Evolutionary conservation across 2,113 vertebrate genomes (phyloP), one percentile per base, ranked within the genome.

Genomic region (Drymodes brunneopygia): DNA sequence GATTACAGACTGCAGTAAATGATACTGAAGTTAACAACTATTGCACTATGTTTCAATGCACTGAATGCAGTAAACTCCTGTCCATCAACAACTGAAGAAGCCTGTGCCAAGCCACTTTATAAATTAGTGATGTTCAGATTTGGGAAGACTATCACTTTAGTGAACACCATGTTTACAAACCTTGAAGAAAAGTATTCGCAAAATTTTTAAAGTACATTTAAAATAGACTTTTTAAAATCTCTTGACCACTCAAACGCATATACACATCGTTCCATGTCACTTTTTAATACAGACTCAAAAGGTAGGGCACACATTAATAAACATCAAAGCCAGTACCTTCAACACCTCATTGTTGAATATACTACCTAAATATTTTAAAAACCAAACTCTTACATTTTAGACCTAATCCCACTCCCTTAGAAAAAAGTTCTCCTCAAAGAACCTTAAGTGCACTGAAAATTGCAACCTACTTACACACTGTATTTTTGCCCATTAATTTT

Each of bases 401-500:
- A 54, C 15, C 36, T 79, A 81, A 21, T 66, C 54, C 61, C 73
- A 50, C 8, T 81, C 54, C 57, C 50, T 90, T 10, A 44, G 33
- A 87, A 42, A 23, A 80, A 80, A 38, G 58, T 69, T 88, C 66
- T 92, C 65, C 62, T 84, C 1, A 3, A 84, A 93, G 72, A 95
- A 69, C 87, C 82, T 56, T 38, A 92, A 78, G 58, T 8, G 31
- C 92, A 91, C 92, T 81, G 33, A 95, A 95, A 95, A 94, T 74
- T 36, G 6, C 92, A 85, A 96, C 85, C 87, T 93, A 96, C 95
- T 89, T 94, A 97, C 61, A 96, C 83, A 95, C 66, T 87, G 82
- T 45, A 96, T 73, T 97, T 96, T 81, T 97, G 89, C 92, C 89
- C 95, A 97, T 96, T 95, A 95, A 96, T 60, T 95, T 97, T 97